Conservation (phyloP, 1,140 invertebrate species). For the Belonocnema kinseyi region DNA sequence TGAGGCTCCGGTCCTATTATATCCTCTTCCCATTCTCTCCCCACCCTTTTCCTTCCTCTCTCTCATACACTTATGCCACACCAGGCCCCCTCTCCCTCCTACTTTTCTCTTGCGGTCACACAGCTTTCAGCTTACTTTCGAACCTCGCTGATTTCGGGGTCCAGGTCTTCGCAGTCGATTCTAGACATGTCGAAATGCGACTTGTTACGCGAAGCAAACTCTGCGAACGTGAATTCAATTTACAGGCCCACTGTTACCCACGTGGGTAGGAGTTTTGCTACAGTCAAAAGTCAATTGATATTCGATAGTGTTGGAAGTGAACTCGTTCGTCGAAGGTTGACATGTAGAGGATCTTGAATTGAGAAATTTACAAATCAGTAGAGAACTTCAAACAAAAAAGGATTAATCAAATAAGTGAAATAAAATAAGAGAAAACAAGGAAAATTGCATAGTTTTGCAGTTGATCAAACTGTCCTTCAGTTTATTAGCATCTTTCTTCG, state of each 20-base stretch:
- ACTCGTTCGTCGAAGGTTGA: neutral
- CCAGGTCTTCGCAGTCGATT: conserved; percentile 16
- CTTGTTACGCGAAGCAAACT: neutral
- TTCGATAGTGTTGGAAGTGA: neutral
- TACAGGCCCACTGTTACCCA: neutral
- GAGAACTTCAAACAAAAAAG: neutral
- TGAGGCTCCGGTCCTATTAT: neutral
- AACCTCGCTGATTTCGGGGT: conserved; percentile 34
- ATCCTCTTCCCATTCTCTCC: too few species aligned
- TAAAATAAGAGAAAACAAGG: conserved; percentile 6
- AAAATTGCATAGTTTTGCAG: conserved; percentile 10
- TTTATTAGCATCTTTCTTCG: conserved; percentile 20
- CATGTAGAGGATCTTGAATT: neutral
- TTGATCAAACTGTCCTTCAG: conserved; percentile 4
- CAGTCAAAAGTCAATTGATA: neutral
- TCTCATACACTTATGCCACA: conserved; percentile 6
- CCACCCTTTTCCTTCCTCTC: conserved; percentile 14
- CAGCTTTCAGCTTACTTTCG: conserved; percentile 43
- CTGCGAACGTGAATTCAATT: neutral
- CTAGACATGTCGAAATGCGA: neutral
- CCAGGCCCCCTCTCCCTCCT: conserved; percentile 5
- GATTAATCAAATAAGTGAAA: neutral
- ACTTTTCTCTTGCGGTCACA: conserved; percentile 7
- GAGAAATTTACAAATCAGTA: neutral
- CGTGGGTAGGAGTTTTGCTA: neutral